A percentile compares a stretch with the other conserved stretches of the same genome.
phyloP scores from a whole-genome alignment of 2,888 invertebrate genomes.

The Scaptomyza cyrtandrae region DNA sequence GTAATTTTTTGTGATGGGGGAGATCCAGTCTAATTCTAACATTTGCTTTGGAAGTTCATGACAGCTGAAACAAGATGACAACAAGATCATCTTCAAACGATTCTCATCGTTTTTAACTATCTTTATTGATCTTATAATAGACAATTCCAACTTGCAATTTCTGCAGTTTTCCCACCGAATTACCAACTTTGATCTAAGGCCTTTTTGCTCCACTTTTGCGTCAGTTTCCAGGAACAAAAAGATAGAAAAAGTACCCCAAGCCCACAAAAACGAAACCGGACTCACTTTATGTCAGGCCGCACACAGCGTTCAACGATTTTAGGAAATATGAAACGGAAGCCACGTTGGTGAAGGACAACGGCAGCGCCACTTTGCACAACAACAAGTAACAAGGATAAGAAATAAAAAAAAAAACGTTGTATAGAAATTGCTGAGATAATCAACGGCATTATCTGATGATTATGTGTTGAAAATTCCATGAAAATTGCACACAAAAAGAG shows the following conservation, averaged over 20 bases:
- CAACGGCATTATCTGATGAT: constrained; percentile 71
- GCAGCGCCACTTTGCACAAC: constrained; percentile 66
- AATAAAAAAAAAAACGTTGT: constrained; percentile 16
- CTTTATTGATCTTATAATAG: neutral
- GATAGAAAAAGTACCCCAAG: constrained; percentile 23
- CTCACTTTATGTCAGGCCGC: constrained; percentile 56
- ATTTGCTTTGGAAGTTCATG: neutral
- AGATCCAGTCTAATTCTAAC: neutral
- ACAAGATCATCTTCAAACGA: neutral
- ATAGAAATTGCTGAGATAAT: constrained; percentile 74
- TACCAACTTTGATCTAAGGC: constrained; percentile 13
- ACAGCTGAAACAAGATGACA: constrained; percentile 1
- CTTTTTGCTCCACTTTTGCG: constrained; percentile 37
- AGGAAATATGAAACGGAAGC: constrained; percentile 72
- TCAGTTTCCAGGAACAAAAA: constrained; percentile 25
- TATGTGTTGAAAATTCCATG: constrained; percentile 73
- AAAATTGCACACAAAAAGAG: constrained; percentile 66
- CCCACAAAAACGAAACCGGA: constrained; percentile 39
- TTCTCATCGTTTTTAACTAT: neutral
- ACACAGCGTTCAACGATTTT: constrained; percentile 45
- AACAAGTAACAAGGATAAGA: constrained; percentile 28
- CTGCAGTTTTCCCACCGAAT: constrained; percentile 20
- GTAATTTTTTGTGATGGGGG: neutral
- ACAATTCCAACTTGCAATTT: neutral
- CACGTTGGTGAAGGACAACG: constrained; percentile 49